These are phyloP conservation scores for Lordiphosa fenestrarum DNA, from an alignment of 2,888 invertebrate species.

Conservation along the genomic window DNA sequence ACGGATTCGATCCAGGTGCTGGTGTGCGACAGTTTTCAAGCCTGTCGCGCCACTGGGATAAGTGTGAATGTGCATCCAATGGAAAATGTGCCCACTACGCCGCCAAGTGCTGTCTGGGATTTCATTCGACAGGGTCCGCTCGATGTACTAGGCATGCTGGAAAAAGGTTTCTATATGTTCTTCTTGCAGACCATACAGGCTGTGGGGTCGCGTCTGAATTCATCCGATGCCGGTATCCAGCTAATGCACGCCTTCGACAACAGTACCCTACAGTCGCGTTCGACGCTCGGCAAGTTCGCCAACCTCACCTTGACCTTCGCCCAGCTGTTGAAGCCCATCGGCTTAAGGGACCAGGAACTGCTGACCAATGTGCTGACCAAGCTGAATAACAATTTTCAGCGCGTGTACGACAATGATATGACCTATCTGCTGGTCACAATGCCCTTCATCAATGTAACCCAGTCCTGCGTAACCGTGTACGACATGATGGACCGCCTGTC, in stretches of 20 bases:
- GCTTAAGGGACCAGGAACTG: fast-evolving
- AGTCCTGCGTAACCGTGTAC: conserved; percentile 28
- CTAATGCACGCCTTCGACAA: conserved; percentile 7
- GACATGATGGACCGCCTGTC: conserved; percentile 17
- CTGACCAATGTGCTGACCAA: conserved; percentile 8
- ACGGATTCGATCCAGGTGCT: conserved; percentile 15
- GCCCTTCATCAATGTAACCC: conserved; percentile 22
- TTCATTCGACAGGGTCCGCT: conserved; percentile 9
- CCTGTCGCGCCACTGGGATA: conserved; percentile 20
- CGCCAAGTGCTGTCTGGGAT: not conserved
- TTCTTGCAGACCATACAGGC: conserved; percentile 15
- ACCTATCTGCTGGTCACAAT: not conserved
- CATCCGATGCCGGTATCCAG: fast-evolving
- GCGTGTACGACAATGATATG: not conserved
- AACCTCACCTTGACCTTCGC: conserved; percentile 42
- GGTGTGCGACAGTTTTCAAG: conserved; percentile 21
- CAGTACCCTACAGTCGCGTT: not conserved
- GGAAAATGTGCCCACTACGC: not conserved
- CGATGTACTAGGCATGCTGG: not conserved
- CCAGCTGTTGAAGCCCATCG: conserved; percentile 16
- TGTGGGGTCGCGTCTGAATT: conserved; percentile 10
- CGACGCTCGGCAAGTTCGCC: conserved; percentile 26
- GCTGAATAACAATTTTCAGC: conserved; percentile 32
- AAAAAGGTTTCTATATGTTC: not conserved
- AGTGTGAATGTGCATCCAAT: conserved; percentile 28